Conservation (phyloP, 1,140 invertebrate species). For the Protaetia brevitarsis region DNA sequence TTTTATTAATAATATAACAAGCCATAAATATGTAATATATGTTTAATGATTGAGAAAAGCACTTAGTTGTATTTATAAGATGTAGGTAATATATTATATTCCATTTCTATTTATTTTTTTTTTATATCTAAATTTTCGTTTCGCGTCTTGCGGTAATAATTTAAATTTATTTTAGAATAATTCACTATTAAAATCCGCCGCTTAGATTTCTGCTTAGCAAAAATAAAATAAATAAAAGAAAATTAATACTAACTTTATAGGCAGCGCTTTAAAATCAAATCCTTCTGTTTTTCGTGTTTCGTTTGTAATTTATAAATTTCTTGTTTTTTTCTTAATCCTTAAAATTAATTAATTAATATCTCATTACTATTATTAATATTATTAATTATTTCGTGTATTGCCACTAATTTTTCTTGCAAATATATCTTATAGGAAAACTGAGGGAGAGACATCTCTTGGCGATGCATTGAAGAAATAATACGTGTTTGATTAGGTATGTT, state of each 20-base stretch:
- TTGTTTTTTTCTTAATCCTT: neutral
- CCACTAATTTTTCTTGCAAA: too few relatives aligned
- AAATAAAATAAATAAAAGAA: neutral
- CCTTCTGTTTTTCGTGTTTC: neutral
- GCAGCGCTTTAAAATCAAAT: neutral
- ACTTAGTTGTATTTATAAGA: too few relatives aligned
- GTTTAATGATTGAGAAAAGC: neutral
- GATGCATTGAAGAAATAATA: too few relatives aligned
- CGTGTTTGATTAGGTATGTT: too few relatives aligned
- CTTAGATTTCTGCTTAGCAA: neutral
- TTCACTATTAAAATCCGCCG: too few relatives aligned
- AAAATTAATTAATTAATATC: too few relatives aligned
- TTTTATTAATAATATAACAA: neutral
- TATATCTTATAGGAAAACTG: too few relatives aligned
- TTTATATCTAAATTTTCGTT: neutral
- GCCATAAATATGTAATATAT: neutral
- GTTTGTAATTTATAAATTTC: neutral
- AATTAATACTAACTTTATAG: neutral
- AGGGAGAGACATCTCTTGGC: too few relatives aligned
- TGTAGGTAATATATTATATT: too few relatives aligned
- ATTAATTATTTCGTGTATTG: neutral
- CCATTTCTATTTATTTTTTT: conserved; percentile 1
- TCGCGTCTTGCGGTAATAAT: neutral
- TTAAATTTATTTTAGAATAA: neutral
- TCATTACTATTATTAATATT: neutral